Conservation (phyloP, 1,140 invertebrate genomes). For the Sarcophaga peregrina region DNA sequence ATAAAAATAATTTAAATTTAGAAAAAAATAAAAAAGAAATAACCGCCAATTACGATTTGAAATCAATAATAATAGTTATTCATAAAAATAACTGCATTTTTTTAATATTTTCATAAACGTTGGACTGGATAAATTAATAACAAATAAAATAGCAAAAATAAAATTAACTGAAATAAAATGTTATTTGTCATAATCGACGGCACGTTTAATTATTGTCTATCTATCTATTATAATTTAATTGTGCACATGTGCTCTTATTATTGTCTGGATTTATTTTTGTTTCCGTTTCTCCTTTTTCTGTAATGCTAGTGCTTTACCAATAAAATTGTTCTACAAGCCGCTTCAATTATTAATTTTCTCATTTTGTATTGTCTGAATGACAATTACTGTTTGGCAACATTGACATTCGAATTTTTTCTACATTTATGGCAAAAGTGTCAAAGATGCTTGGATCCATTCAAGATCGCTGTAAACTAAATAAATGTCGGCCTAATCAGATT, state of each 20-base stretch:
- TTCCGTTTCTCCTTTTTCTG: no score
- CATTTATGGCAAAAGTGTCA: no score
- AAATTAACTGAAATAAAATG: no score
- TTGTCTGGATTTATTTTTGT: no score
- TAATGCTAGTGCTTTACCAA: no score
- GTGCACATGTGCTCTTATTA: no score
- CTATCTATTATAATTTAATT: not conserved
- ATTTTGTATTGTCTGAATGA: not conserved
- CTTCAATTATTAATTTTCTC: not conserved
- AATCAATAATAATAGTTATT: conserved; percentile 6
- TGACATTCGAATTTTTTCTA: no score
- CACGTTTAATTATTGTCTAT: not conserved
- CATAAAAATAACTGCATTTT: not conserved
- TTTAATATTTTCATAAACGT: not conserved
- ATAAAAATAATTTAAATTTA: not conserved
- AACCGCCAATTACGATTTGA: conserved; percentile 2
- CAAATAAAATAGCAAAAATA: not conserved
- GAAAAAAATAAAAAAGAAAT: conserved; percentile 1
- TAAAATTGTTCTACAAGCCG: not conserved
- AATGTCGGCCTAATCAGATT: no score
- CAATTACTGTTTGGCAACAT: not conserved
- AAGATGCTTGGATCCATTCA: no score
- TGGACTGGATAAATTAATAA: not conserved
- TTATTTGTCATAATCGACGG: not conserved
- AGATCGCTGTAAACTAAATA: no score